phyloP scores from a whole-genome alignment of 1,140 invertebrate species.

The Thaumetopoea pityocampa region DNA sequence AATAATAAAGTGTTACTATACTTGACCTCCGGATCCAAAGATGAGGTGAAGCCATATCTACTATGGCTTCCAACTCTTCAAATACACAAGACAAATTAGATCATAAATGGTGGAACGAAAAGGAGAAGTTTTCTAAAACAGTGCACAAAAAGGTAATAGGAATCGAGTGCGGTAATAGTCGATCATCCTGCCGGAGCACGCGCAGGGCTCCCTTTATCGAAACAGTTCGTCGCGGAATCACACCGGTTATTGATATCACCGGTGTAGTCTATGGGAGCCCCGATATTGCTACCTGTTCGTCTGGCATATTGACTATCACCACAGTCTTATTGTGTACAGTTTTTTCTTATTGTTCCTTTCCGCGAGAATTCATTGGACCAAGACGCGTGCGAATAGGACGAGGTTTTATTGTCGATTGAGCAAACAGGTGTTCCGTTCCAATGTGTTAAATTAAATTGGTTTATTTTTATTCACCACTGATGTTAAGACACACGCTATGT shows the following conservation, averaged over 20 bases:
- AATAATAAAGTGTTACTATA: too few relatives aligned
- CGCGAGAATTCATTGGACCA: constrained; percentile 27
- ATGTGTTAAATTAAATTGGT: constrained; percentile 24
- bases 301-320: constrained; percentile 36
- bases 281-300: constrained; percentile 55
- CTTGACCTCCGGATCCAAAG: too few relatives aligned
- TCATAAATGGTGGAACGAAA: constrained; percentile 10
- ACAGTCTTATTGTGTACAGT: constrained; percentile 24
- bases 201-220: constrained; percentile 30
- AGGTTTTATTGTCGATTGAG: constrained; percentile 29
- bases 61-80: too few relatives aligned
- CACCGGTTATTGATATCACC: constrained; percentile 35
- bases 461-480: constrained; percentile 25
- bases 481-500: neutral
- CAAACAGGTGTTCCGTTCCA: constrained; percentile 18
- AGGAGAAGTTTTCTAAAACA: neutral
- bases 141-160: constrained; percentile 14
- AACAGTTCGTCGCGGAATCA: constrained; percentile 28
- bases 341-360: constrained; percentile 34
- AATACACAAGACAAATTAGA: too few relatives aligned
- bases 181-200: constrained; percentile 38
- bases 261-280: constrained; percentile 32
- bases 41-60: too few relatives aligned
- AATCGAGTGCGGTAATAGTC: constrained; percentile 38
- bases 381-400: constrained; percentile 23